Conservation (phyloP, 2,113 vertebrate species). For the Sylvilagus bachmani region DNA sequence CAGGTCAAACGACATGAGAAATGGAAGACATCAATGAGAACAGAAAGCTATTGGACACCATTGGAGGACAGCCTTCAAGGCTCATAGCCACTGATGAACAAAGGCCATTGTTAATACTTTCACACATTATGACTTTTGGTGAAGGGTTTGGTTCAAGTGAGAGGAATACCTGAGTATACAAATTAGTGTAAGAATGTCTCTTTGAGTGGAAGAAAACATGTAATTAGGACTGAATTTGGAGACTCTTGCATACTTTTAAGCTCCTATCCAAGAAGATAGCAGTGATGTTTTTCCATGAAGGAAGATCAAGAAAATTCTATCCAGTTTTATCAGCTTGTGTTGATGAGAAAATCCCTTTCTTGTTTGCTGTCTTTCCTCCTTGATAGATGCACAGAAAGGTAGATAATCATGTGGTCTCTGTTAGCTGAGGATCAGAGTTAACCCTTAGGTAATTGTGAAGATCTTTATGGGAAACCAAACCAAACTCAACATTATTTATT, state of each 20-base stretch:
- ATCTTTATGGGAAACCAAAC: not conserved
- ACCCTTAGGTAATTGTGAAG: not conserved
- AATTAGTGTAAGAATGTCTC: not conserved
- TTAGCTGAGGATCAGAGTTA: not conserved
- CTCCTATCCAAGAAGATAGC: not conserved
- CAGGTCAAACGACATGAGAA: not conserved
- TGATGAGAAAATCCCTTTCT: not conserved
- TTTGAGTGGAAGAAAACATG: not conserved
- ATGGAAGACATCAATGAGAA: not conserved
- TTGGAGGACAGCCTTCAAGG: not conserved
- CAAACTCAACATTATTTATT: not conserved
- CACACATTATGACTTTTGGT: not conserved
- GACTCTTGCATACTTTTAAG: not conserved
- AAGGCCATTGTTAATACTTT: not conserved
- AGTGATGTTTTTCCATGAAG: not conserved
- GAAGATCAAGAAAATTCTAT: not conserved
- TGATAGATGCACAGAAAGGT: not conserved
- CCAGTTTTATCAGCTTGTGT: not conserved
- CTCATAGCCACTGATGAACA: not conserved
- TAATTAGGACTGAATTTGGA: not conserved
- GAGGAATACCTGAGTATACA: not conserved
- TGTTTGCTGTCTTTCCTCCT: not conserved
- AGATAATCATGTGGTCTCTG: not conserved
- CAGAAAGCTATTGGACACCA: not conserved
- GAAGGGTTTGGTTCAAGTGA: not conserved